These are phyloP conservation scores for Avahi laniger DNA, from an alignment of 2,797 vertebrate species.

Conservation along the genomic window DNA sequence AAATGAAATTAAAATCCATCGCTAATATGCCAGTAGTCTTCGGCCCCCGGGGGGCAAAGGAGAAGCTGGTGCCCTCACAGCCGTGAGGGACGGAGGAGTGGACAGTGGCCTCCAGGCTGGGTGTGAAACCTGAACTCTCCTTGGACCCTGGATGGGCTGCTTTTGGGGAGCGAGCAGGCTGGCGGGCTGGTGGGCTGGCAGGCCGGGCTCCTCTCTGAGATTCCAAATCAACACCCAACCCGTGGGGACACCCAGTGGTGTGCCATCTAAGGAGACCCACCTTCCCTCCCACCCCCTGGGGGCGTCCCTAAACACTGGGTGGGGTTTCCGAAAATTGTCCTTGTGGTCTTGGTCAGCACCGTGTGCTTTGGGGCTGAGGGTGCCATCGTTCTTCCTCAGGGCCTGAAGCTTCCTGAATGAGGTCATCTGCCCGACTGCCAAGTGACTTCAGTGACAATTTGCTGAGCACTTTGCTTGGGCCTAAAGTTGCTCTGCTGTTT, in stretches of 20 bases:
- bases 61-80: accelerated
- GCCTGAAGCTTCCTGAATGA: neutral
- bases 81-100: neutral
- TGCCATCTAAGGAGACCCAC: neutral
- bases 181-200: neutral
- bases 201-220: neutral
- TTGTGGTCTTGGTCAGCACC: accelerated
- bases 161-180: neutral
- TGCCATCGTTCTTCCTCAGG: neutral
- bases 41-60: conserved; percentile 4
- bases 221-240: neutral
- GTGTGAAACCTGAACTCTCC: accelerated
- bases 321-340: neutral
- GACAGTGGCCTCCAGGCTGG: neutral
- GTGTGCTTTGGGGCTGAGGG: neutral
- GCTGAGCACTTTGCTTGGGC: neutral
- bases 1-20: conserved; percentile 88
- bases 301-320: accelerated
- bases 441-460: neutral
- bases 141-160: neutral
- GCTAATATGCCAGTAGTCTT: conserved; percentile 62
- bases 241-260: accelerated
- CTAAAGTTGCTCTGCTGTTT: neutral
- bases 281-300: neutral
- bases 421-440: too few species aligned